Evolutionary conservation across 1,140 invertebrate species (phyloP).

Genomic region (Bactericera cockerelli): DNA sequence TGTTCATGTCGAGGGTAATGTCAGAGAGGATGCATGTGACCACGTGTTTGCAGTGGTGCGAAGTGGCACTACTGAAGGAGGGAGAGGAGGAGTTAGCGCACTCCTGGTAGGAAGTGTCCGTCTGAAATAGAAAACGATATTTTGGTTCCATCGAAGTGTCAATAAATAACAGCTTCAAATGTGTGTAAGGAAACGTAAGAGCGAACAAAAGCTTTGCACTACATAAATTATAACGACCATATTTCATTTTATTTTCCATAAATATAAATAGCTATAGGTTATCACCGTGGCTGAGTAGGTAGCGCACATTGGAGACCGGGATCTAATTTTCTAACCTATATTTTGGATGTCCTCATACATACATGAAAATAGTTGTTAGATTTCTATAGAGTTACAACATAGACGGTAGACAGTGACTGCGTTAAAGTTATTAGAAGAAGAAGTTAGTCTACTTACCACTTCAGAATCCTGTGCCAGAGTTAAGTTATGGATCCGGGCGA

Average conservation of each 20-base stretch:
- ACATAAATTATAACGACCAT: neutral
- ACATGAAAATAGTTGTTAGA: too few species aligned
- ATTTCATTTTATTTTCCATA: too few species aligned
- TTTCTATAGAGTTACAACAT: too few species aligned
- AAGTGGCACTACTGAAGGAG: neutral
- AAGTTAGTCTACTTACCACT: neutral
- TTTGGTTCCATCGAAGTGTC: neutral
- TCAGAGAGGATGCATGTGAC: neutral
- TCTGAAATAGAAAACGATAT: neutral
- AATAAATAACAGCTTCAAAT: neutral
- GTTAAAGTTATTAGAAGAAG: too few species aligned
- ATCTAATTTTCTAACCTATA: too few species aligned
- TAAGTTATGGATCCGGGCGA: neutral
- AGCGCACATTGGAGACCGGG: too few species aligned
- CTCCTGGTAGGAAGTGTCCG: neutral
- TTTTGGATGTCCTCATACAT: too few species aligned
- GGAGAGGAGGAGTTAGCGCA: neutral
- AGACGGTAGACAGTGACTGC: too few species aligned
- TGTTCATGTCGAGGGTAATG: neutral
- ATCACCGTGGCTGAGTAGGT: neutral
- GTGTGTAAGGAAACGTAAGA: neutral
- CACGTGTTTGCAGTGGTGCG: neutral
- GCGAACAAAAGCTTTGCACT: neutral
- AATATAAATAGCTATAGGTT: too few species aligned
- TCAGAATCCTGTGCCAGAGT: neutral